phyloP scores from a whole-genome alignment of 2,797 vertebrate genomes.

The Sorex maritimensis region DNA sequence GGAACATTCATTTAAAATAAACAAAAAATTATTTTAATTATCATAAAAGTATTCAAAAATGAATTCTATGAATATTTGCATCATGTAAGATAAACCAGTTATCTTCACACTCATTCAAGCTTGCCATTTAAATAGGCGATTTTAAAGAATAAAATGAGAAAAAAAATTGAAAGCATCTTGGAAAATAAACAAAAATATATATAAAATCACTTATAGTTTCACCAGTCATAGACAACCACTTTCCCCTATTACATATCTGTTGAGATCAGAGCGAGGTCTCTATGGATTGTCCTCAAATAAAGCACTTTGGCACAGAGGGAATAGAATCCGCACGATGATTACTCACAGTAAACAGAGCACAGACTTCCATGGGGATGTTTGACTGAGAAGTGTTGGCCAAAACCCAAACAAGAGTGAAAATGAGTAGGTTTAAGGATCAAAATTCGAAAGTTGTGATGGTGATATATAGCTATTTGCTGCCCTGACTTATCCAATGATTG shows the following conservation, averaged over 20 bases:
- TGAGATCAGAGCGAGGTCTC: conserved; percentile 16
- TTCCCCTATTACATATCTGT: neutral
- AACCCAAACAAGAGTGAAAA: conserved; percentile 1
- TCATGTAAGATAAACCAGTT: neutral
- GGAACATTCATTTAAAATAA: too few relatives aligned
- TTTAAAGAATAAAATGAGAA: neutral
- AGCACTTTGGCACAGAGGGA: neutral
- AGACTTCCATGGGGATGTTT: conserved; percentile 44
- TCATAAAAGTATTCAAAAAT: too few relatives aligned
- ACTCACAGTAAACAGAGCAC: conserved; percentile 1
- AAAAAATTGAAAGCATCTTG: conserved; percentile 33
- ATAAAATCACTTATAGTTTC: conserved; percentile 33
- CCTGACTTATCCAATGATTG: conserved; percentile 29
- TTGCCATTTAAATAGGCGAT: neutral
- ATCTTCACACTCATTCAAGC: neutral
- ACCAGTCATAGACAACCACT: neutral
- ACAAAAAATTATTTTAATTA: too few relatives aligned
- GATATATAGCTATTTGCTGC: conserved; percentile 13
- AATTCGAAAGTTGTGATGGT: neutral
- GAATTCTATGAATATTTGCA: neutral
- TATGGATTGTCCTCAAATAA: conserved; percentile 13
- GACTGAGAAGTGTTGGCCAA: neutral
- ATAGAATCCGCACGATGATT: conserved; percentile 1
- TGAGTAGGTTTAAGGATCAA: neutral
- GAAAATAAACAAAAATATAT: conserved; percentile 12